These are phyloP conservation scores for Erebia aethiops DNA, from an alignment of 2,888 invertebrate species.

Conservation along the genomic window DNA sequence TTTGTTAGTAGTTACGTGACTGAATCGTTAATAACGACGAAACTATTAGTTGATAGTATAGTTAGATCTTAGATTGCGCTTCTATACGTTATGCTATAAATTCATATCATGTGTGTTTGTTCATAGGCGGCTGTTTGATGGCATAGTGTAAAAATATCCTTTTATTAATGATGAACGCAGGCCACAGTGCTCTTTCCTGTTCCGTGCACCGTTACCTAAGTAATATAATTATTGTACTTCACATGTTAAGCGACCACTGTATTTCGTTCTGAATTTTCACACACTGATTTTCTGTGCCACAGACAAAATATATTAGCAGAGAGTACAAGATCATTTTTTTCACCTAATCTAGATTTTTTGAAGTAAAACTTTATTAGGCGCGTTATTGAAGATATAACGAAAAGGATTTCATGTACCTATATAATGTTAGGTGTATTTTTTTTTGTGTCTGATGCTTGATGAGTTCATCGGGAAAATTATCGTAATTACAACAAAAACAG, in stretches of 20 bases:
- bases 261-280: slow-evolving; percentile 61
- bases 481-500: background rate
- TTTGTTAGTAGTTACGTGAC: background rate
- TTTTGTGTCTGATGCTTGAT: too few species aligned
- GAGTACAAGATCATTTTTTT: background rate
- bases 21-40: background rate
- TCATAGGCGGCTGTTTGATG: slow-evolving; percentile 18
- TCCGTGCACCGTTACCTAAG: slow-evolving; percentile 55
- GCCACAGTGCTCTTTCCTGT: slow-evolving; percentile 30
- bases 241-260: slow-evolving; percentile 56
- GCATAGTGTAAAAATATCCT: slow-evolving; percentile 13
- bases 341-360: background rate
- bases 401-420: too few species aligned
- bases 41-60: background rate
- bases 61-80: background rate
- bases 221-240: slow-evolving; percentile 55
- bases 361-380: background rate
- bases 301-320: slow-evolving; percentile 46
- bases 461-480: background rate
- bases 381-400: too few species aligned
- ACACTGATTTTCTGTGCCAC: slow-evolving; percentile 56
- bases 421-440: too few species aligned
- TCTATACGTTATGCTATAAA: background rate
- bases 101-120: slow-evolving; percentile 10
- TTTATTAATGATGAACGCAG: slow-evolving; percentile 26